These are phyloP conservation scores for Thelaira solivaga DNA, from an alignment of 2,888 invertebrate species.

Conservation along the genomic window DNA sequence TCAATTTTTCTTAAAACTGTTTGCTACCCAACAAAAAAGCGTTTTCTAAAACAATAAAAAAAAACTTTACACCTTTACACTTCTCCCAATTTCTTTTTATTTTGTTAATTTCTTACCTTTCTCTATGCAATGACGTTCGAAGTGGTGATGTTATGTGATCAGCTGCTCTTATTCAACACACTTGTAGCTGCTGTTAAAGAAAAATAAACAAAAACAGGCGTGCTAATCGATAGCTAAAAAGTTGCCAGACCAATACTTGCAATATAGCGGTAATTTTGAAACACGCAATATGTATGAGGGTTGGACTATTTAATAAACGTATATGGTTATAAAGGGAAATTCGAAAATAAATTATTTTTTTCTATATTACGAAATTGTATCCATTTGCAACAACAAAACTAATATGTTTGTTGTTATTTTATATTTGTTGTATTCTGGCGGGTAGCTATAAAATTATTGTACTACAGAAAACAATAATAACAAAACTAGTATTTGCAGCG, in stretches of 20 bases:
- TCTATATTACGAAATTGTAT: too few species aligned
- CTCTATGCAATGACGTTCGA: constrained; percentile 36
- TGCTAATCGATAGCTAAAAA: not conserved
- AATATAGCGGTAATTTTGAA: not conserved
- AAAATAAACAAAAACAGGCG: constrained; percentile 13
- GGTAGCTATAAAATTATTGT: too few species aligned
- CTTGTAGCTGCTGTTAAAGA: constrained; percentile 43
- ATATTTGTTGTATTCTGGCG: too few species aligned
- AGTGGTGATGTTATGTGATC: not conserved
- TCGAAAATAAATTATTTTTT: too few species aligned
- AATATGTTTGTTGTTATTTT: too few species aligned
- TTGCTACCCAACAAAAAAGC: constrained; percentile 36
- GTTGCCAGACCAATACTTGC: not conserved
- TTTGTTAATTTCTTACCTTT: constrained; percentile 11
- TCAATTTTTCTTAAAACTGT: constrained; percentile 48
- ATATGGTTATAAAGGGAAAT: too few species aligned
- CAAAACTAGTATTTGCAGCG: constrained; percentile 37
- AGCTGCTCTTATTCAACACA: constrained; percentile 51
- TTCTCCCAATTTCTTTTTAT: constrained; percentile 2
- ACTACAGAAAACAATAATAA: constrained; percentile 9
- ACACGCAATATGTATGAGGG: too few species aligned
- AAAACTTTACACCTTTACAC: constrained; percentile 23
- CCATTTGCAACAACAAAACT: too few species aligned
- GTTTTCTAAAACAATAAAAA: constrained; percentile 37
- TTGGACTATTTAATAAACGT: too few species aligned